Base-by-base conservation (phyloP, 2,888 invertebrate species). In the Eudasyphora cyanicolor region DNA sequence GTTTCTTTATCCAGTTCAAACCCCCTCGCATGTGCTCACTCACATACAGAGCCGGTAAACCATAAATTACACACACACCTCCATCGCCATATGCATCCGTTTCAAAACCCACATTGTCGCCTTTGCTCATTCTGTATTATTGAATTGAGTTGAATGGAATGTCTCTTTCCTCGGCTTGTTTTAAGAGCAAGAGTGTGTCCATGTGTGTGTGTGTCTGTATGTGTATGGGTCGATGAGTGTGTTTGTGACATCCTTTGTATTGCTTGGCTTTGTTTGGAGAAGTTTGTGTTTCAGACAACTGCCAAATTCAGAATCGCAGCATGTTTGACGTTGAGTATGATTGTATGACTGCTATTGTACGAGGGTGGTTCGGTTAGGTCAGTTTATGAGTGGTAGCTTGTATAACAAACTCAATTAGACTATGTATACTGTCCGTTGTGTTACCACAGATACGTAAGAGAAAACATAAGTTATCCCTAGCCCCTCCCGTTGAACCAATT, bases 201-300 rank as follows among this genome's bases (percentile, higher is more conserved):
- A 10, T 2, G 38, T 35, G 19, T 64, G 64, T 64, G 42, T 67
- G 38, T 17, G 10, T 38, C 14, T 8, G n/a, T n/a, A n/a, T 38
- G 8, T 8, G n/a, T n/a, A n/a, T n/a, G 38, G 14, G 2, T 38
- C 38, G 8, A 38, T 38, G 38, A 21, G 10, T 1, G 3, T 60
- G 60, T 29, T 6, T 60, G 4, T 60, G 60, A 27, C 60, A 24
- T 29, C 29, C 60, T 60, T 60, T 60, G 60, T 60, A 32, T 57
- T 57, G 57, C 5, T 14, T 60, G 29, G 29, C 29, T 45, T 62
- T 32, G 57, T 75, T 38, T 45, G 64, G 42, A 54, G 2, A 17
- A 64, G 2, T 73, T 62, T 21, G 54, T 69, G 57, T 76, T 75
- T 74, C n/a, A 57, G 69, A 75, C 75, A 79, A 79, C 67, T 75